Base-by-base conservation (phyloP, 2,797 vertebrate genomes). In the Chaetophractus vellerosus region DNA sequence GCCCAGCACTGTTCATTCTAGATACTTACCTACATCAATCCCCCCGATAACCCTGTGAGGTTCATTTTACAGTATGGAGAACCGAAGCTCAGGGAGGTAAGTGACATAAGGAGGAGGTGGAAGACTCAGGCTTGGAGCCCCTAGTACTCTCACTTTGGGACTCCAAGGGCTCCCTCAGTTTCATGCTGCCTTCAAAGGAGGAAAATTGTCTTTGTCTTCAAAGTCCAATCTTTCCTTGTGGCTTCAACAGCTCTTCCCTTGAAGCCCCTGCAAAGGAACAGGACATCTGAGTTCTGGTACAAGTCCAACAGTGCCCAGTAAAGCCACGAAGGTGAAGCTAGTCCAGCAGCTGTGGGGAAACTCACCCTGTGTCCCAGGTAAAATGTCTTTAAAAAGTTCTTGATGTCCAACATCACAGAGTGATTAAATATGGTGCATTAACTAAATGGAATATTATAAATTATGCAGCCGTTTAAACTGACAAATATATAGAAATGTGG, bases 171-270 rank as follows among this genome's bases (percentile, higher is more conserved):
- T 81, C 80, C 31, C 52, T 66, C 55, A 45, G 55, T 74, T 68
- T 68, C 68, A 66, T 71, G 31, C 24, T 81, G 7, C 14, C 72
- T 71, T 88, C 84, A 82, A 45, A 91, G 33, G 59, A 84, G 21
- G 24, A 88, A 91, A 64, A 85, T 33, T 9, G 64, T 31, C 33
- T 75, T 79, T 88, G 33, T 91, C 28, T 80, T 80, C 48, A 78
- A 95, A 74, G 50, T 31, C 24, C 16, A 64, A n/a, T 14, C 55
- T 85, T 84, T 52, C 41, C 33, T 78, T 69, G 15, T 64, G 33
- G n/a, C 38, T 91, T 76, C 92, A 23, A 68, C 15, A 26, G 26
- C 45, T 88, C 36, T 52, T 59, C 1, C 33, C 59, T 59, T 45
- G 11, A 83, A 84, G 68, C 1, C 12, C 15, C 61, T 18, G 19